Conservation (phyloP, 2,797 vertebrate genomes). For the Okamejei kenojei region DNA sequence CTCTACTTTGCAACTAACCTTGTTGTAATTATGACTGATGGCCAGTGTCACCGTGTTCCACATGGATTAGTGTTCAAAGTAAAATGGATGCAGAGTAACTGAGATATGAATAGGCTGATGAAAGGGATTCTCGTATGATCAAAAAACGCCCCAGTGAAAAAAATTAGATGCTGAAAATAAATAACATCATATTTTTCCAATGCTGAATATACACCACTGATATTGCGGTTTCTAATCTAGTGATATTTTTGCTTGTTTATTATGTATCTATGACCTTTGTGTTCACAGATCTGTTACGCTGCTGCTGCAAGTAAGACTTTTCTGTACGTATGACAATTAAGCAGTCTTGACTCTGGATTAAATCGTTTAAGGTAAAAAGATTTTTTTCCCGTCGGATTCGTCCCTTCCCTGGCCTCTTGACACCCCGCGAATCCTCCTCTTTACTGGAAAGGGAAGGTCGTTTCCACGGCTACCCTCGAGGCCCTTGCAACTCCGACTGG, state of each 20-base stretch:
- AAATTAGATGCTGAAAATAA: neutral
- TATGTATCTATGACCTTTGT: too few species aligned
- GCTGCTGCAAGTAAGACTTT: too few species aligned
- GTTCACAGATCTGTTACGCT: too few species aligned
- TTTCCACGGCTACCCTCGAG: neutral
- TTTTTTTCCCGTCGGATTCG: neutral
- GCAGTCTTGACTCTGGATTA: neutral
- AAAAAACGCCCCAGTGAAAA: neutral
- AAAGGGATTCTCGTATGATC: neutral
- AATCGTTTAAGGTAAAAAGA: neutral
- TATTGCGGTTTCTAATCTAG: too few species aligned
- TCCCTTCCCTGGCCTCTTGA: slow-evolving; percentile 1
- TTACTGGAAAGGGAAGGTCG: neutral
- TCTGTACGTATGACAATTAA: too few species aligned
- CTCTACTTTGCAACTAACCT: slow-evolving; percentile 23
- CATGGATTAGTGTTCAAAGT: neutral
- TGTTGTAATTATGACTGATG: slow-evolving; percentile 31
- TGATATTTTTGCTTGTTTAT: too few species aligned
- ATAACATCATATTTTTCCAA: neutral
- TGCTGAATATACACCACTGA: too few species aligned
- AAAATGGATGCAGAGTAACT: neutral
- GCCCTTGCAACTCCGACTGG: neutral
- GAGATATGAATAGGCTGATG: neutral
- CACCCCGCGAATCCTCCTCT: neutral
- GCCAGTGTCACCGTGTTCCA: neutral